A percentile compares a stretch with the other conserved stretches of the same genome.
Evolutionary conservation across 1,140 invertebrate species (phyloP).

Genomic region (Himalopsyche phryganea): DNA sequence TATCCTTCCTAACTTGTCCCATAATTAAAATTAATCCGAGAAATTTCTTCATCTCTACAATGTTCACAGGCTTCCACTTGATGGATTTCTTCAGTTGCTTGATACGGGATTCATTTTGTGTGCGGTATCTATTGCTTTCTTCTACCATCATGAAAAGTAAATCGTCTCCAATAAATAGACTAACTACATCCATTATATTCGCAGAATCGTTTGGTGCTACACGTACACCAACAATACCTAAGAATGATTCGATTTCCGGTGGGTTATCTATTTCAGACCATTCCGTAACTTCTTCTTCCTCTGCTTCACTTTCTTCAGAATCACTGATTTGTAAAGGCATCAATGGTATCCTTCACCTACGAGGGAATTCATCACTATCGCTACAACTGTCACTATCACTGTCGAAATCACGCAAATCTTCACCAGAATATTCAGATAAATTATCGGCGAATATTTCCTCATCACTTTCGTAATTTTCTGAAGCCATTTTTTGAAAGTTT

Average conservation of each 20-base stretch:
- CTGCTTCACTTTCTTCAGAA: conserved; percentile 1
- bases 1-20: conserved; percentile 1
- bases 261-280: conserved; percentile 9
- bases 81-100: no score
- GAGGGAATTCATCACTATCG: conserved; percentile 1
- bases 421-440: conserved; percentile 2
- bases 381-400: neutral
- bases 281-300: neutral
- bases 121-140: conserved; percentile 5
- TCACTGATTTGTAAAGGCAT: conserved; percentile 7
- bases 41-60: conserved; percentile 2
- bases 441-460: conserved; percentile 7
- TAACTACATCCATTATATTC: neutral
- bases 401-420: conserved; percentile 2
- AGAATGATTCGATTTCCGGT: conserved; percentile 4
- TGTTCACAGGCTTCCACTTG: conserved; percentile 4
- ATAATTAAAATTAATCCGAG: neutral
- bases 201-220: conserved; percentile 2
- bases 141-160: conserved; percentile 7
- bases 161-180: conserved; percentile 6
- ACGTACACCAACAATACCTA: neutral
- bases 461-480: no score
- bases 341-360: conserved; percentile 3
- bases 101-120: no score
- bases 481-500: neutral